phyloP scores from a whole-genome alignment of 2,113 vertebrate genomes.

The Nothobranchius kuhntae region DNA sequence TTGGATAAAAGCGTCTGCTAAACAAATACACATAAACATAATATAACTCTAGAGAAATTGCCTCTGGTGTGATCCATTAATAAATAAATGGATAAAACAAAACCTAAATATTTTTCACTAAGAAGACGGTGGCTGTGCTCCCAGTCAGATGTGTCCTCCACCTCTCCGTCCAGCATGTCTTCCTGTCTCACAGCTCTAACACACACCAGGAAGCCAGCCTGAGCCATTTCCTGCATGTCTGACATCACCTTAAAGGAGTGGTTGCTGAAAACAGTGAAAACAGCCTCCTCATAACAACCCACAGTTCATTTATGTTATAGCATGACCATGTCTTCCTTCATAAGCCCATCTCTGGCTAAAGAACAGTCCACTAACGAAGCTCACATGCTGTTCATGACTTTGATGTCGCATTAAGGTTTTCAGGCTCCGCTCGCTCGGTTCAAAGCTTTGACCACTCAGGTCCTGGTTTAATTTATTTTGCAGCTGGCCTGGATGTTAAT shows the following conservation, averaged over 20 bases:
- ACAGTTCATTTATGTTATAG: slow-evolving; percentile 13
- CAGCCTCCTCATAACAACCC: slow-evolving; percentile 25
- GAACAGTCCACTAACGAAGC: slow-evolving; percentile 62
- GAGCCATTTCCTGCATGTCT: slow-evolving; percentile 72
- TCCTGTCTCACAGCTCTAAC: slow-evolving; percentile 46
- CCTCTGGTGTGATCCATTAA: too few species aligned
- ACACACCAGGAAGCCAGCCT: slow-evolving; percentile 34
- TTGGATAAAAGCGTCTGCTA: too few species aligned
- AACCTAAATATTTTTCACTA: background rate
- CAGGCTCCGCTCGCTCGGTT: slow-evolving; percentile 51
- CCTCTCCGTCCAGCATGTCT: slow-evolving; percentile 20
- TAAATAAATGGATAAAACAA: background rate
- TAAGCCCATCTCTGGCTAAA: slow-evolving; percentile 1
- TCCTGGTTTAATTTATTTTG: slow-evolving; percentile 42
- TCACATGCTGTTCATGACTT: slow-evolving; percentile 54
- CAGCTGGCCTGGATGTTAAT: slow-evolving; percentile 30
- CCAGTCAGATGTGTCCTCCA: slow-evolving; percentile 16
- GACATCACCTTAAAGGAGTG: slow-evolving; percentile 33
- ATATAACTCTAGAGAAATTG: too few species aligned
- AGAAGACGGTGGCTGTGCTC: too few species aligned
- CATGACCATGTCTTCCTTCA: slow-evolving; percentile 8
- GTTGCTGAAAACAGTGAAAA: slow-evolving; percentile 42
- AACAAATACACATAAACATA: too few species aligned
- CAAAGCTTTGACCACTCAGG: slow-evolving; percentile 56
- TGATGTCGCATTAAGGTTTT: slow-evolving; percentile 64